These are phyloP conservation scores for Cosmia trapezina DNA, from an alignment of 2,888 invertebrate species.

Conservation along the genomic window DNA sequence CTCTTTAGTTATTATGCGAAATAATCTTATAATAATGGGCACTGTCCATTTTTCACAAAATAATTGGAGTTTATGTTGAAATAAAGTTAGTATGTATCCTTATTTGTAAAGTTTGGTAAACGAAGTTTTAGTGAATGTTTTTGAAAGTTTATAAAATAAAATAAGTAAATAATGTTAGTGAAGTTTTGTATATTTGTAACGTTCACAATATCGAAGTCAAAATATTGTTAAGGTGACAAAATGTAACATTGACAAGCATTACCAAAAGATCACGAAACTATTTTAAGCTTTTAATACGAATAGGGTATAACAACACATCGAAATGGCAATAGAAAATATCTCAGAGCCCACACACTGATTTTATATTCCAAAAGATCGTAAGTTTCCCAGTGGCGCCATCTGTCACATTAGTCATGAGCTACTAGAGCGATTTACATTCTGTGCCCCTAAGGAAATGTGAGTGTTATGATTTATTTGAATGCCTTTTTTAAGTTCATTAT, in stretches of 20 bases:
- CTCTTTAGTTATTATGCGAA: slow-evolving; percentile 72
- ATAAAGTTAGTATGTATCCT: not conserved
- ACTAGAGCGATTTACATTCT: slow-evolving; percentile 55
- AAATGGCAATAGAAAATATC: slow-evolving; percentile 35
- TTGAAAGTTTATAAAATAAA: not conserved
- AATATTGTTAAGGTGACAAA: not conserved
- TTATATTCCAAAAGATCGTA: slow-evolving; percentile 49
- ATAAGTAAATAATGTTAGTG: not conserved
- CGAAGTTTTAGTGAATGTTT: not conserved
- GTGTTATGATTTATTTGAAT: not conserved
- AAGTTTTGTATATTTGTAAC: not conserved
- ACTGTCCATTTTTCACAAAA: slow-evolving; percentile 66
- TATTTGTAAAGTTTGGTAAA: slow-evolving; percentile 7
- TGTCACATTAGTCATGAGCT: slow-evolving; percentile 54
- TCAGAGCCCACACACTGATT: slow-evolving; percentile 56
- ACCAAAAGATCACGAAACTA: not conserved
- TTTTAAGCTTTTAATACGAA: slow-evolving; percentile 2
- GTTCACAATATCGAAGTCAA: not conserved
- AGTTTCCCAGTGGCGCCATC: slow-evolving; percentile 51
- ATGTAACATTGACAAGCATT: not conserved
- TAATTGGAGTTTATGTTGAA: slow-evolving; percentile 61
- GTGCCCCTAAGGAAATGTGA: slow-evolving; percentile 15
- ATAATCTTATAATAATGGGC: slow-evolving; percentile 68
- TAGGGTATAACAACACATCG: slow-evolving; percentile 10
- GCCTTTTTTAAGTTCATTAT: not conserved